Base-by-base conservation (phyloP, 2,113 vertebrate species). In the Grallaria varia region DNA sequence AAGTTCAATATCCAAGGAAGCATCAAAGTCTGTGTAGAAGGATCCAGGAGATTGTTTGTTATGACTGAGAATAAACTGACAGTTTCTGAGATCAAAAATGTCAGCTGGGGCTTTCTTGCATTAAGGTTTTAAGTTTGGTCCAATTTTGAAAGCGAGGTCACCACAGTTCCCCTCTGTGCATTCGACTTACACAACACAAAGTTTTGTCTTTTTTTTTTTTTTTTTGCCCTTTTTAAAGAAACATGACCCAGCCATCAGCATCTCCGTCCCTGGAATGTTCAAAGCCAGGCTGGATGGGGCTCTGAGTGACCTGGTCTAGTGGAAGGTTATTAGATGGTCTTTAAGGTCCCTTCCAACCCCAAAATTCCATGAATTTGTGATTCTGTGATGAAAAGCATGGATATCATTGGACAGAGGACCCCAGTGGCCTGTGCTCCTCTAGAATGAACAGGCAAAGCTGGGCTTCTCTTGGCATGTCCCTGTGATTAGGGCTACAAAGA, bases 231-330 rank as follows among this genome's bases (percentile, higher is more conserved):
- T 50, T 35, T 37, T 13, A 59, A 50, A 60, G 8, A 15, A 81
- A 16, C 18, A 18, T 33, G 33, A 35, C 5, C 16, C 55, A 44
- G 10, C 24, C n/a, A 71, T 27, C 49, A 73, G 3, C 37, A 67
- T 12, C 35, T 58, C 30, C 30, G 55, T 14, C 13, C 49, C 40
- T 30, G 24, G 30, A 31, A 6, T 35, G 20, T 47, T 7, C 49
- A 30, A 21, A 11, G 28, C n/a, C 40, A n/a, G 28, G 24, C 1
- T 47, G 66, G 47, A 20, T 0, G 1, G 44, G 23, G 28, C 28
- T 39, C 28, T 42, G 50, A 66, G 23, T 24, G 24, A 6, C 24
- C 42, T 67, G 71, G 30, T 37, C 12, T 2, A 17, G 16, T 40
- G 71, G 37, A 33, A 42, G 19, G 6, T 68, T 33, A 35, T 20